Percentiles rank a stretch among this genome's conserved stretches.
Evolutionary conservation across 2,888 invertebrate species (phyloP).

Genomic region (Eueremaeus valkanovi): DNA sequence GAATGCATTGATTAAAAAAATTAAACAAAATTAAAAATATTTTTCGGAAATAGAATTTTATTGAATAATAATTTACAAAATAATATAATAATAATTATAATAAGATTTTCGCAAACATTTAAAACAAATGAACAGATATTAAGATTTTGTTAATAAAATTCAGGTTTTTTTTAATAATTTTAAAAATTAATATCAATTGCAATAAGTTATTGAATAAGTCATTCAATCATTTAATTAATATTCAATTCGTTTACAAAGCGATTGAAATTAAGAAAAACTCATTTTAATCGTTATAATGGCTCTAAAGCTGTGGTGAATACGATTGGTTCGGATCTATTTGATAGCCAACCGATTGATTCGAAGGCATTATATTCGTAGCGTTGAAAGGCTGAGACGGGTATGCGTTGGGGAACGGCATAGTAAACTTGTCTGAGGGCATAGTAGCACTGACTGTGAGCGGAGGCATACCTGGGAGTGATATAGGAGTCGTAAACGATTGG

Average conservation of each 20-base stretch:
- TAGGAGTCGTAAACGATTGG: conserved; percentile 45
- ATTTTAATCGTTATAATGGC: neutral
- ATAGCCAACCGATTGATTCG: neutral
- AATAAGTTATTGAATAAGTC: no score
- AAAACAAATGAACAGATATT: neutral
- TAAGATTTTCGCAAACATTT: no score
- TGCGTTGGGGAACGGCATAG: neutral
- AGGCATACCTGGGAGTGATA: conserved; percentile 69
- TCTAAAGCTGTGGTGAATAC: conserved; percentile 17
- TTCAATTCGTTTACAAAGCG: neutral
- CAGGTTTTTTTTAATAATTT: no score
- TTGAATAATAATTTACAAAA: no score
- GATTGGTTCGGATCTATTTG: neutral
- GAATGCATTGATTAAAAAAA: no score
- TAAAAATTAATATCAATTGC: neutral
- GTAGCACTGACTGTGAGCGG: conserved; percentile 70
- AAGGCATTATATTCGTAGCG: neutral
- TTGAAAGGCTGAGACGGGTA: neutral
- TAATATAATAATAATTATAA: no score
- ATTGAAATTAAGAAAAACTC: neutral
- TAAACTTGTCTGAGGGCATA: conserved; percentile 54
- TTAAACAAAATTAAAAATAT: no score
- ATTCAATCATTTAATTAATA: no score
- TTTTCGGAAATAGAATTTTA: no score
- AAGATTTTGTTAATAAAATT: no score